These are phyloP conservation scores for Paramormyrops hopkinsi DNA, from an alignment of 2,797 vertebrate genomes.

Conservation along the genomic window DNA sequence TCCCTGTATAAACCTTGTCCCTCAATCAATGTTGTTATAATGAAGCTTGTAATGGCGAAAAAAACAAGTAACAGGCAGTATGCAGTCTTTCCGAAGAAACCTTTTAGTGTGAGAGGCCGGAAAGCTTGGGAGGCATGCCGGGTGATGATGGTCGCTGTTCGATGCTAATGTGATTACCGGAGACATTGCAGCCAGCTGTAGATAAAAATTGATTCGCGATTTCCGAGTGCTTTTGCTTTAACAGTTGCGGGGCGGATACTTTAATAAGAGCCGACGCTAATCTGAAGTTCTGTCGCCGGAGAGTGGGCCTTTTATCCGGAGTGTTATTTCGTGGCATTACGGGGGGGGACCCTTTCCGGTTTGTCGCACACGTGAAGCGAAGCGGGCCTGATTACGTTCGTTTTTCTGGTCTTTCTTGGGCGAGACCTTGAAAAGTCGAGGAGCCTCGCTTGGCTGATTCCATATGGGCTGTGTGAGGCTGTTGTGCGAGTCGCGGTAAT, in stretches of 20 bases:
- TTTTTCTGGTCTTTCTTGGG: slow-evolving; percentile 5
- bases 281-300: background rate
- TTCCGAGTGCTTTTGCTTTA: slow-evolving; percentile 24
- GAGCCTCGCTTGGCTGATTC: background rate
- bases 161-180: slow-evolving; percentile 34
- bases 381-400: background rate
- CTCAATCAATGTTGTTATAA: background rate
- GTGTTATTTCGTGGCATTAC: background rate
- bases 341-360: background rate
- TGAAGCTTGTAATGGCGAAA: background rate
- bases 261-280: slow-evolving; percentile 12
- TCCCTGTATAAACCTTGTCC: background rate
- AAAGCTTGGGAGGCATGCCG: slow-evolving; percentile 21
- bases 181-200: slow-evolving; percentile 9
- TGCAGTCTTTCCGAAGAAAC: slow-evolving; percentile 19
- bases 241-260: background rate
- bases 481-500: background rate
- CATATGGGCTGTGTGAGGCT: background rate
- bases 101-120: slow-evolving; percentile 30
- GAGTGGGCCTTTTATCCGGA: background rate
- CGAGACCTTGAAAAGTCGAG: background rate
- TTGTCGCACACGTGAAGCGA: background rate
- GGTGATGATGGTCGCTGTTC: slow-evolving; percentile 24
- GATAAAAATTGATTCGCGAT: slow-evolving; percentile 31
- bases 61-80: background rate